Evolutionary conservation across 2,888 invertebrate species (phyloP), one percentile per base, ranked within the genome.

Genomic region (Pandemis cinnamomeana): DNA sequence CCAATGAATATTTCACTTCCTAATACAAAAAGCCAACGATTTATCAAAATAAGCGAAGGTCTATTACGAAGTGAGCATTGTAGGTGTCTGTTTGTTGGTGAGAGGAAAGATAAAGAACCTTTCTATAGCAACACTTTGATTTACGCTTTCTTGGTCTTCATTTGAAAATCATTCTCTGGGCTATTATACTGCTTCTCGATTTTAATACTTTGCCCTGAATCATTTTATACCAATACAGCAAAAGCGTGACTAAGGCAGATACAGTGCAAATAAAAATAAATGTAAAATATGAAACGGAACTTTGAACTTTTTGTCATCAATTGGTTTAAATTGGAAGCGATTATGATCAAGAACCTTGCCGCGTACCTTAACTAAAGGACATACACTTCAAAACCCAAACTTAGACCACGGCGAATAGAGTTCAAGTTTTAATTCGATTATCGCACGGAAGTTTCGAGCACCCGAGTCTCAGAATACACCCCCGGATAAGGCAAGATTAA

Each of bases 1-100:
- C 75, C 74, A 81, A 80, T 76, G 75, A 77, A 76, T 74, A 74
- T 74, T 71, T 73, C 66, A 70, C 53, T 73, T 70, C 69, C 66
- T 73, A 66, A 70, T 60, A 66, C 60, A 60, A 66, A 44, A 73
- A 66, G 51, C 66, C 69, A 53, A 60, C 64, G 15, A 73, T 66
- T 70, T 61, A 70, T 73, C 60, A 66, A 66, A 70, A 73, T 66
- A 27, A 64, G 15, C 60, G 44, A 44, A 36, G 55, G 44, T 62
- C 42, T 46, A 64, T 72, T 42, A 46, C 55, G 36, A 41, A 15
- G 46, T 10, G 55, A 58, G 53, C 55, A 51, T 67, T 46, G n/a
- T 64, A 55, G 13, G 63, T 20, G 15, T 71, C 51, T 64, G 36
- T 58, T 64, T 58, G 11, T 58, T 15, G 58, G 58, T 58, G 5